Conservation (phyloP, 2,113 vertebrate species). For the Oreochromis tanganicae region DNA sequence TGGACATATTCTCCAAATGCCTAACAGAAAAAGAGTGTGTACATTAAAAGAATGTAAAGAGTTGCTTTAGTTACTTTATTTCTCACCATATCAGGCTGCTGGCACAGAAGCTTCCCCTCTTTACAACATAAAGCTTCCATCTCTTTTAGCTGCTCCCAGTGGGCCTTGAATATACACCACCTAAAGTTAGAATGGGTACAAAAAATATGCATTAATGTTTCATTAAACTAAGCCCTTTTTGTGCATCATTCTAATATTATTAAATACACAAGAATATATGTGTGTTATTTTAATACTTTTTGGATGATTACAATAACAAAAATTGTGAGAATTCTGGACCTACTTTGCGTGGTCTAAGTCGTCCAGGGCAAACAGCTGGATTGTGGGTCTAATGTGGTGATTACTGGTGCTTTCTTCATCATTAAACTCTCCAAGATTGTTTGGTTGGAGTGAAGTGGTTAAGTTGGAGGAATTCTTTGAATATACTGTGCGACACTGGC, state of each 20-base stretch:
- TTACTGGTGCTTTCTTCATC: not conserved
- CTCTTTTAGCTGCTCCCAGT: constrained; percentile 78
- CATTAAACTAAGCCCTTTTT: not conserved
- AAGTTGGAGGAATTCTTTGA: not conserved
- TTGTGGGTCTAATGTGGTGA: not conserved
- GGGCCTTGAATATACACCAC: constrained; percentile 73
- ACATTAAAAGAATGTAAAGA: not conserved
- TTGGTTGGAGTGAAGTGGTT: not conserved
- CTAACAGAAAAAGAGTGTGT: constrained; percentile 48
- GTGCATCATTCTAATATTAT: not conserved
- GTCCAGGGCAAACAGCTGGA: not conserved
- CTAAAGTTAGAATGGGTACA: constrained; percentile 47
- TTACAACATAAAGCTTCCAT: constrained; percentile 76
- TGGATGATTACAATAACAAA: not conserved
- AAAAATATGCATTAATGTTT: not conserved
- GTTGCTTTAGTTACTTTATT: not conserved
- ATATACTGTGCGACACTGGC: not conserved
- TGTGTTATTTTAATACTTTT: not conserved
- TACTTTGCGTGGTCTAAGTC: constrained; percentile 33
- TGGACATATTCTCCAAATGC: constrained; percentile 77
- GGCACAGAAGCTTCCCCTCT: constrained; percentile 77
- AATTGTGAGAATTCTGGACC: not conserved
- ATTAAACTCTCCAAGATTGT: not conserved
- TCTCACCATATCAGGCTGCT: constrained; percentile 74
- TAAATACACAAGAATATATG: not conserved